A percentile compares a stretch with the other conserved stretches of the same genome.
Conservation (phyloP, 2,113 vertebrate genomes). For the Carassius auratus region DNA sequence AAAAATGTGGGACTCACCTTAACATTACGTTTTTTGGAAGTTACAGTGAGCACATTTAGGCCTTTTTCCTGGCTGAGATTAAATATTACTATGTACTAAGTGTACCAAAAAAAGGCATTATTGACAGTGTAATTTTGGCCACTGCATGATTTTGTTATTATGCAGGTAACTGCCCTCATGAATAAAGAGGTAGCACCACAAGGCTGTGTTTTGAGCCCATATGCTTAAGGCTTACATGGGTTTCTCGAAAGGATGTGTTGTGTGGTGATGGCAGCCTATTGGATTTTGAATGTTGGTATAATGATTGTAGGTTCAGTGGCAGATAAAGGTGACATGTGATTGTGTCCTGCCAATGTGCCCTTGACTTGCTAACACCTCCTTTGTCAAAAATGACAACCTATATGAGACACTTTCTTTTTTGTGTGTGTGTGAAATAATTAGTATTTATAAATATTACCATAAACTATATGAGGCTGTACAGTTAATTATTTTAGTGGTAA, state of each 20-base stretch:
- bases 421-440: not conserved
- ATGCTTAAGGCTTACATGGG: constrained; percentile 5
- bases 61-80: not conserved
- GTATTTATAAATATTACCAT: not conserved
- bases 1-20: not conserved
- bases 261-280: not conserved
- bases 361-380: not conserved
- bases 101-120: constrained; percentile 10
- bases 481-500: not conserved
- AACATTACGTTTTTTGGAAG: not conserved
- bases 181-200: constrained; percentile 20
- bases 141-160: constrained; percentile 27
- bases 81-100: not conserved
- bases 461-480: not conserved
- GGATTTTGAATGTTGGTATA: not conserved
- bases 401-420: not conserved
- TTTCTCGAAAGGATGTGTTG: constrained; percentile 19
- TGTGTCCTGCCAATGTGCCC: not conserved
- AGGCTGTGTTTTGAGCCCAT: constrained; percentile 40
- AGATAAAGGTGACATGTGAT: constrained; percentile 20
- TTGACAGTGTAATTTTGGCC: constrained; percentile 27
- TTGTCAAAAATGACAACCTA: not conserved
- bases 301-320: constrained; percentile 7
- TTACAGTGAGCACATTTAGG: not conserved
- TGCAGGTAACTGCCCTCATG: constrained; percentile 34